phyloP scores from a whole-genome alignment of 2,888 invertebrate species.

The Drosophila nigricruria region DNA sequence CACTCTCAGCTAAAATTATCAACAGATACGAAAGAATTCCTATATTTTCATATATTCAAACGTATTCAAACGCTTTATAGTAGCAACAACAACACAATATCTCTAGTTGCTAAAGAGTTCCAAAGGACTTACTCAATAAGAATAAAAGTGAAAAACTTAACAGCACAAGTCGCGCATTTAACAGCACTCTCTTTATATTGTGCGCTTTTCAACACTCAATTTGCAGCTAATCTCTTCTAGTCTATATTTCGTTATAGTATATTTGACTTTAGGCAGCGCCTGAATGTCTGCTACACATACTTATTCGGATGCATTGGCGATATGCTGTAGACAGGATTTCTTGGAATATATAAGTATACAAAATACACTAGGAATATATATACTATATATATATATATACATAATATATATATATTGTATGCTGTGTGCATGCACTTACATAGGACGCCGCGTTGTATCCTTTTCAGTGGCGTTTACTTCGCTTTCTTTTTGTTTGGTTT shows the following conservation, averaged over 20 bases:
- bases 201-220: constrained; percentile 25
- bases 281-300: constrained; percentile 5
- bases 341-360: constrained; percentile 37
- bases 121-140: background rate
- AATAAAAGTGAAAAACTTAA: background rate
- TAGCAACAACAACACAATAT: too few relatives aligned
- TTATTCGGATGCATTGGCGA: constrained; percentile 15
- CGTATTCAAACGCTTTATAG: too few relatives aligned
- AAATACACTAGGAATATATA: constrained; percentile 4
- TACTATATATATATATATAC: background rate
- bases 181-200: background rate
- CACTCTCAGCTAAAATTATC: background rate
- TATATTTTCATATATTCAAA: background rate
- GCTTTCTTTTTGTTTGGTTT: constrained; percentile 41
- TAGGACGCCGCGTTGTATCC: constrained; percentile 56
- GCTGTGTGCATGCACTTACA: constrained; percentile 64
- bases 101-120: background rate
- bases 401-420: constrained; percentile 3
- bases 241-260: background rate
- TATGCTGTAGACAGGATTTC: constrained; percentile 24
- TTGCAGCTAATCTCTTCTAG: constrained; percentile 24
- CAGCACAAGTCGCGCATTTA: constrained; percentile 2
- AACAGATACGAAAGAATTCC: too few relatives aligned
- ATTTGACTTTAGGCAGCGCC: constrained; percentile 1
- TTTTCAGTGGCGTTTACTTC: constrained; percentile 54